phyloP scores from a whole-genome alignment of 2,797 vertebrate genomes.

The Pterois miles region DNA sequence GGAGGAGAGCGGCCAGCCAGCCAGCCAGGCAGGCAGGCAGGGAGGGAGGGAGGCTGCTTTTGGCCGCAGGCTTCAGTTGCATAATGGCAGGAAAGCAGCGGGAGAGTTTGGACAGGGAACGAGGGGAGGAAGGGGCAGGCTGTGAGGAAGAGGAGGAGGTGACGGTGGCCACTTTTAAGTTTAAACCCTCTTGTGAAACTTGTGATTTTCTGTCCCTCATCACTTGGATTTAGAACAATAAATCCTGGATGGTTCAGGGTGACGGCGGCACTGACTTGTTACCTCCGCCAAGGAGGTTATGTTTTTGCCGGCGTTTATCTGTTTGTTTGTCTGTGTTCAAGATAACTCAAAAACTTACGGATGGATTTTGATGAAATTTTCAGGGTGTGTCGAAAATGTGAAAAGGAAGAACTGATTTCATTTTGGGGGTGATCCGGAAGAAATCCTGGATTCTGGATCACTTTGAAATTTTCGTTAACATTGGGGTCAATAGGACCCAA shows the following conservation, averaged over 20 bases:
- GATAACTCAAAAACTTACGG: too few species aligned
- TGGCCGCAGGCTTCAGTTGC: constrained; percentile 54
- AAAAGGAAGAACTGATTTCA: too few species aligned
- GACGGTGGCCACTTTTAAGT: background rate
- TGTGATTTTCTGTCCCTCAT: background rate
- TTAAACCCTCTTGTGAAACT: background rate
- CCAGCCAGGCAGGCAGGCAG: too few species aligned
- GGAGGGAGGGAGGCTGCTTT: constrained; percentile 52
- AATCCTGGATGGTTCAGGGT: background rate
- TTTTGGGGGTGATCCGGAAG: too few species aligned
- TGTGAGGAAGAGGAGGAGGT: background rate
- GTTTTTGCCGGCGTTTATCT: too few species aligned
- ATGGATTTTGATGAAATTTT: too few species aligned
- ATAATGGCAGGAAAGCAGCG: constrained; percentile 70
- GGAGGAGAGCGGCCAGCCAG: constrained; percentile 1
- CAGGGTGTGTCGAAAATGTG: too few species aligned
- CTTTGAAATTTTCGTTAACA: too few species aligned
- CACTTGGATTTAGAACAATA: background rate
- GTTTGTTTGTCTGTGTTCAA: too few species aligned
- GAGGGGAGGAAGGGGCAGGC: background rate
- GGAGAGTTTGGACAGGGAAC: constrained; percentile 46
- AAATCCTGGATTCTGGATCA: too few species aligned
- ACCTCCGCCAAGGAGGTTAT: too few species aligned
- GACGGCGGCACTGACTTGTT: background rate
- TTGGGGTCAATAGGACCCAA: too few species aligned